These are phyloP conservation scores for Potamilus streckersoni DNA, from an alignment of 1,140 invertebrate genomes.

Conservation along the genomic window DNA sequence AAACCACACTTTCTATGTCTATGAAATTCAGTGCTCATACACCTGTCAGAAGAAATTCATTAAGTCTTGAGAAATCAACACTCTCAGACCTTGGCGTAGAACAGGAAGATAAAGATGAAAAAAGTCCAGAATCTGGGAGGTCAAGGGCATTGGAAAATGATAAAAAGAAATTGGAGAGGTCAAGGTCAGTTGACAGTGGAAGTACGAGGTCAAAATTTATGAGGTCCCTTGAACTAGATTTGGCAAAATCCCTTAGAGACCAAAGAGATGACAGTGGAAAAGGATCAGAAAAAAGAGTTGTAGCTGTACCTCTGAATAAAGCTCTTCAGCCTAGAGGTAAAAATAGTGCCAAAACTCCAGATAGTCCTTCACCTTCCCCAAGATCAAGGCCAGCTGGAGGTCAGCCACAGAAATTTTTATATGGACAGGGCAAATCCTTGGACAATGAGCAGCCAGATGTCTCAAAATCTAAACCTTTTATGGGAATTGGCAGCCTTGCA, in stretches of 20 bases:
- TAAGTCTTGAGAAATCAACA: too few relatives aligned
- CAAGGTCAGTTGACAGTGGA: too few relatives aligned
- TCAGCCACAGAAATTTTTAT: slow-evolving; percentile 2
- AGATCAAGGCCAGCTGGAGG: background rate
- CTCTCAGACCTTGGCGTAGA: too few relatives aligned
- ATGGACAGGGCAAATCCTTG: slow-evolving; percentile 3
- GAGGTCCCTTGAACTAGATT: too few relatives aligned
- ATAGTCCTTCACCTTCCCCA: slow-evolving; percentile 1
- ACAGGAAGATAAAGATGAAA: too few relatives aligned
- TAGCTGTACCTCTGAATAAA: slow-evolving; percentile 24
- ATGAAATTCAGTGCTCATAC: slow-evolving; percentile 11
- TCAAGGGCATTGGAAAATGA: background rate
- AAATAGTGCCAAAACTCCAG: background rate
- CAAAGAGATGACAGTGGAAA: slow-evolving; percentile 5
- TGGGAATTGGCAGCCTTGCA: slow-evolving; percentile 1
- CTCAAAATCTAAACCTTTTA: background rate
- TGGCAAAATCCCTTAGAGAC: slow-evolving; percentile 8
- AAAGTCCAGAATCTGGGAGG: too few relatives aligned
- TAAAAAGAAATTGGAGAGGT: slow-evolving; percentile 1
- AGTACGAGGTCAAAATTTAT: too few relatives aligned
- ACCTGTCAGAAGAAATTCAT: background rate
- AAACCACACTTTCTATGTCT: slow-evolving; percentile 14
- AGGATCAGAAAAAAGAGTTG: slow-evolving; percentile 4
- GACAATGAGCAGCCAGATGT: background rate
- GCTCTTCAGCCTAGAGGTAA: slow-evolving; percentile 32